Evolutionary conservation across 92 coral and sea anemone genomes (phyloP), one percentile per base, ranked within the genome.

Genomic region (Actinostola sp.): DNA sequence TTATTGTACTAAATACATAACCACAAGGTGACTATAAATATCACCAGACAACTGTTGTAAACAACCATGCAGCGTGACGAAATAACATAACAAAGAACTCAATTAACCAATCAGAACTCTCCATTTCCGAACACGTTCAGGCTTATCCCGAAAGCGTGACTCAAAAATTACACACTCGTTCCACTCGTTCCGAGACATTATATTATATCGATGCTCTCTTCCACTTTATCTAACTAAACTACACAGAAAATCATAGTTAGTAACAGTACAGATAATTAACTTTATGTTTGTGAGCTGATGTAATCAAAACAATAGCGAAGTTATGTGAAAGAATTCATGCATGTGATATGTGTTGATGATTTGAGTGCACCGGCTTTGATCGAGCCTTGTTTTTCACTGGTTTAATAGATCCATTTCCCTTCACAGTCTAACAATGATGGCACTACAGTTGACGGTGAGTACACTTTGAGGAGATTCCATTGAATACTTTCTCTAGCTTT

Each of bases 101-200:
- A 25, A 30, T 31, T 48, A 32, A 27, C 74, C 74, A 68, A 68
- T 68, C 74, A 68, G 12, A 29, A 17, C 17, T 13, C 62, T 10
- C 20, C 11, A 50, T 31, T 50, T 8, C 54, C 34, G 73, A 51
- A 68, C 74, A 68, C 34, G 74, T 42, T 24, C 46, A 16, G 61
- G 62, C 74, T 21, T 50, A 62, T 68, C 32, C 14, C 30, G 54
- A 64, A 20, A 51, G 74, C 74, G 74, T 68, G 74, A 68, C 74
- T 36, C 6, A 4, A 36, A 36, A 36, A 4, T 4, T 36, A 36
- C 42, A 36, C 42, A 36, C 42, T 4, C 42, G 42, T 4, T 36
- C 42, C 42, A 36, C n/a, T n/a, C 6, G 42, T 36, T 36, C 4
- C 42, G 11, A 36, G 42, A 36, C 42, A 11, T 36, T 36, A 4